These are phyloP conservation scores for Semnornis frantzii DNA, from an alignment of 2,113 vertebrate species.

Conservation along the genomic window DNA sequence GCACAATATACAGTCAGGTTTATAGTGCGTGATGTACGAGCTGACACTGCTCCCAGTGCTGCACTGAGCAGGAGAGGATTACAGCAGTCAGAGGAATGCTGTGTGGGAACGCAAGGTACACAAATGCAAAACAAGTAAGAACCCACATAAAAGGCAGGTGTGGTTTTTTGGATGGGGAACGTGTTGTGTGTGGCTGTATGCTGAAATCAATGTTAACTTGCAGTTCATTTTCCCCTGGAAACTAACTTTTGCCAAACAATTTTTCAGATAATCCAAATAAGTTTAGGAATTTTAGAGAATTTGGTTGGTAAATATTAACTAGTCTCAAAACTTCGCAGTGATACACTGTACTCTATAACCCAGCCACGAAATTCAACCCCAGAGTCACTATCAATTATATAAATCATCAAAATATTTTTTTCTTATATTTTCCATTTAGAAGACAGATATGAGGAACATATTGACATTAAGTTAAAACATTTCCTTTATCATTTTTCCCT, in stretches of 20 bases:
- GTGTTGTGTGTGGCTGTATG: too few species aligned
- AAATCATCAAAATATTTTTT: neutral
- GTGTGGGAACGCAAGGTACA: accelerated
- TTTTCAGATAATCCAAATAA: neutral
- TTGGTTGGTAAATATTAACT: neutral
- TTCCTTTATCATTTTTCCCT: neutral
- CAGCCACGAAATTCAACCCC: neutral
- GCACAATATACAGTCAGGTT: neutral
- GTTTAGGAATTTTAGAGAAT: neutral
- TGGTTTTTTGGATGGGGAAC: too few species aligned
- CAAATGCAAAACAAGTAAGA: neutral
- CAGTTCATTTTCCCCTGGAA: neutral
- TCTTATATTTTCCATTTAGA: neutral
- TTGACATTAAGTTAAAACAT: neutral
- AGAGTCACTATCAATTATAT: neutral
- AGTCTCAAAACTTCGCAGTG: neutral
- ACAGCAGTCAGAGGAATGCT: neutral
- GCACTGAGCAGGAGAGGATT: neutral
- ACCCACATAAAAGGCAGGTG: neutral
- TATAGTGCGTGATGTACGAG: neutral
- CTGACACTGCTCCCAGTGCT: neutral
- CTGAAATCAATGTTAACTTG: neutral
- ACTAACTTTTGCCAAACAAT: neutral
- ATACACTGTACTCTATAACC: neutral
- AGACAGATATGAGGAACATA: neutral